Evolutionary conservation across 2,888 invertebrate genomes (phyloP).

Genomic region (Drosophila kanekoi): DNA sequence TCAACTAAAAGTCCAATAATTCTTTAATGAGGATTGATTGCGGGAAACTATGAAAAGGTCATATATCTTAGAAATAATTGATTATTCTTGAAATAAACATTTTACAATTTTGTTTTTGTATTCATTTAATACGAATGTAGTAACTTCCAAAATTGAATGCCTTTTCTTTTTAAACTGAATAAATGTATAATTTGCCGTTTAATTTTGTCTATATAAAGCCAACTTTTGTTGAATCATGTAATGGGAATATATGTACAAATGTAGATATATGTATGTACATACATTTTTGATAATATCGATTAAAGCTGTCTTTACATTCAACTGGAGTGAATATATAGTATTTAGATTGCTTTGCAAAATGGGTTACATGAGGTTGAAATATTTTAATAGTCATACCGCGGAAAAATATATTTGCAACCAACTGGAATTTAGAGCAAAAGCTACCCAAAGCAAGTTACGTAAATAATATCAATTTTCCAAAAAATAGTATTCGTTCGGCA

Average conservation of each 20-base stretch:
- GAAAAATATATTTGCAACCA: neutral
- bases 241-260: neutral
- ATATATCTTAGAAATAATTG: neutral
- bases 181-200: too few relatives aligned
- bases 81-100: too few relatives aligned
- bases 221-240: neutral
- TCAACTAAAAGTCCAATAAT: too few relatives aligned
- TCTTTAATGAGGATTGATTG: neutral
- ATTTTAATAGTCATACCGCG: too few relatives aligned
- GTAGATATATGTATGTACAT: neutral
- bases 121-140: too few relatives aligned
- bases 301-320: neutral
- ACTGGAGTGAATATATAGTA: neutral
- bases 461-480: slow-evolving; percentile 1
- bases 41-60: neutral
- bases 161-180: too few relatives aligned
- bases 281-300: neutral
- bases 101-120: too few relatives aligned
- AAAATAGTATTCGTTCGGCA: slow-evolving; percentile 13
- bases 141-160: too few relatives aligned
- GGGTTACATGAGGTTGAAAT: neutral
- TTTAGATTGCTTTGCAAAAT: neutral
- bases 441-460: slow-evolving; percentile 19
- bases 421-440: neutral
- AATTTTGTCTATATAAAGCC: neutral